These are phyloP conservation scores for Phalera bucephala DNA, from an alignment of 2,888 invertebrate species.

Conservation along the genomic window DNA sequence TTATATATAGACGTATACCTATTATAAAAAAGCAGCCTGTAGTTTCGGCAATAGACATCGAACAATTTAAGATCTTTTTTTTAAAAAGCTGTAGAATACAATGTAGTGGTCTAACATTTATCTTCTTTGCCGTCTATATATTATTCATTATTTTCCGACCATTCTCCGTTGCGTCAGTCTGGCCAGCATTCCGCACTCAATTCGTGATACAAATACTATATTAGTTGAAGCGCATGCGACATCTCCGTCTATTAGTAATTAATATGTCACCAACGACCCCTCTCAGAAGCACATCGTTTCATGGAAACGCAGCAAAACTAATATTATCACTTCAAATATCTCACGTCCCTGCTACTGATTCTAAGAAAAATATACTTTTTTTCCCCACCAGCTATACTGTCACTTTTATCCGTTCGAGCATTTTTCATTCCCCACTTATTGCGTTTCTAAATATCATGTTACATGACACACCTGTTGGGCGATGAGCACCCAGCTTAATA, in stretches of 20 bases:
- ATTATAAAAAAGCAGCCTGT: too few species aligned
- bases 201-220: conserved; percentile 41
- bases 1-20: too few species aligned
- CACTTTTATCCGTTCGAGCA: conserved; percentile 52
- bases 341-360: conserved; percentile 63
- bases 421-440: conserved; percentile 49
- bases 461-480: conserved; percentile 54
- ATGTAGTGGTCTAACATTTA: too few species aligned
- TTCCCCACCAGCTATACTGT: conserved; percentile 48
- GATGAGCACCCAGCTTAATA: conserved; percentile 22
- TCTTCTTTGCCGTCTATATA: too few species aligned
- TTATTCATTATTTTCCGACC: too few species aligned
- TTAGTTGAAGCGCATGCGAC: conserved; percentile 29
- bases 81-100: too few species aligned
- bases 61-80: too few species aligned
- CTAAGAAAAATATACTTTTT: conserved; percentile 54
- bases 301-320: conserved; percentile 66
- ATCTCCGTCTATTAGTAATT: conserved; percentile 60
- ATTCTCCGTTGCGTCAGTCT: too few species aligned
- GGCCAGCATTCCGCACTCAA: conserved; percentile 1
- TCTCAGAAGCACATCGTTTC: conserved; percentile 53
- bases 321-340: conserved; percentile 76
- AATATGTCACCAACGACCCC: conserved; percentile 55
- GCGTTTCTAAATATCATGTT: conserved; percentile 49
- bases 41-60: too few species aligned